Base-by-base conservation (phyloP, 2,888 invertebrate species). In the Pseudanteris insignis region DNA sequence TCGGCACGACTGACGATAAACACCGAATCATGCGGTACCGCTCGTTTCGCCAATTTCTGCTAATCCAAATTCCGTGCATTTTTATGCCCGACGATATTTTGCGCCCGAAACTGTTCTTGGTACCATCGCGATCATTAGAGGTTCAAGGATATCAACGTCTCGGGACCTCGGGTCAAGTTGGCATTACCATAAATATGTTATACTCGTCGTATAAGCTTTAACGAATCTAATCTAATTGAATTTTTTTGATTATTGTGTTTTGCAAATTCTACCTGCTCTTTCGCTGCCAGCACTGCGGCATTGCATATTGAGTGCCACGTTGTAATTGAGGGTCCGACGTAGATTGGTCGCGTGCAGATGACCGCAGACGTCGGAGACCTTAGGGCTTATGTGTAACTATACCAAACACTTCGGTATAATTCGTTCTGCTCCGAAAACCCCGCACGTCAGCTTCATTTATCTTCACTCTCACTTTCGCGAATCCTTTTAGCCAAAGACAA, bases 331-430 rank as follows among this genome's bases (percentile, higher is more conserved):
- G 60, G 54, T 57, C 57, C 58, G 50, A 62, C 54, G 47, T 30
- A 54, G 54, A 55, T 59, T 48, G 64, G 59, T 66, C 64, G 66
- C 66, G 66, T 66, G 66, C 63, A 63, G 57, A 54, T 66, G 48
- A 54, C 57, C 47, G 38, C 61, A 63, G 63, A 60, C 66, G 64
- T 53, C 50, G 60, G 51, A 38, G 62, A 57, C 62, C 65, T 60
- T 47, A 57, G 63, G 60, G 54, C 58, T 41, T 51, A 28, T 55
- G 55, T 24, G 26, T 48, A 64, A 61, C 55, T 51, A 54, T 50
- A 57, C 36, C 48, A 38, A 53, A 57, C 47, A 55, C 41, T 46
- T 8, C 40, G 36, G 33, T 41, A 46, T 43, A 47, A 46, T 54
- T 48, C 33, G 15, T 25, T 37, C 36, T 14, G 29, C 1, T 48